Percentiles rank a stretch among this genome's conserved stretches.
These are phyloP conservation scores for Caenorhabditis becei DNA, from an alignment of 2,888 invertebrate genomes.

Conservation along the genomic window DNA sequence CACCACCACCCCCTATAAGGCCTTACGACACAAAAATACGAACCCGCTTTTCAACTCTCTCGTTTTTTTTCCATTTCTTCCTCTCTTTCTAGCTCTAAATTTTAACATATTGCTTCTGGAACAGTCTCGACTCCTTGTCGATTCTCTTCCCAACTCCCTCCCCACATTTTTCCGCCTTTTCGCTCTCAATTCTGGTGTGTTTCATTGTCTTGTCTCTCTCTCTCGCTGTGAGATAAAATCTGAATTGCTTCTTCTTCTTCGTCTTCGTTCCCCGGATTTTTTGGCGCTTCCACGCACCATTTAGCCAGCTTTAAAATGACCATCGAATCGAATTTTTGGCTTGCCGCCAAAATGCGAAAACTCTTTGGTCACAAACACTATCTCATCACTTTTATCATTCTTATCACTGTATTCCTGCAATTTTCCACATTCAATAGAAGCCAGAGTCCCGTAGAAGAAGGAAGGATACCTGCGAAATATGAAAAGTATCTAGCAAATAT, in stretches of 20 bases:
- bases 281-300: too few relatives aligned
- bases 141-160: not conserved
- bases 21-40: not conserved
- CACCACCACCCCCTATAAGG: too few relatives aligned
- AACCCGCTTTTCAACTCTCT: too few relatives aligned
- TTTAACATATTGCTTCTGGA: conserved; percentile 8
- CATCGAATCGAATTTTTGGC: not conserved
- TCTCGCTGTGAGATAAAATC: conserved; percentile 56
- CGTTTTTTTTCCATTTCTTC: not conserved
- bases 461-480: not conserved
- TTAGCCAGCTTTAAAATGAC: too few relatives aligned
- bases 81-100: not conserved
- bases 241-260: conserved; percentile 23
- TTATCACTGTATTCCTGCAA: not conserved
- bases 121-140: not conserved
- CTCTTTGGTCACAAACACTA: not conserved
- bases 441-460: not conserved
- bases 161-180: conserved; percentile 40
- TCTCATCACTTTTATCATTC: not conserved
- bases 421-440: not conserved
- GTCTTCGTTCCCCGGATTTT: not conserved
- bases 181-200: conserved; percentile 50
- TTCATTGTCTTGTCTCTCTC: conserved; percentile 32
- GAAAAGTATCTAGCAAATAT: not conserved
- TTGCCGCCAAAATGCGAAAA: not conserved